Evolutionary conservation across 2,888 invertebrate species (phyloP), one percentile per base, ranked within the genome.

Genomic region (Pedicia rivosa): DNA sequence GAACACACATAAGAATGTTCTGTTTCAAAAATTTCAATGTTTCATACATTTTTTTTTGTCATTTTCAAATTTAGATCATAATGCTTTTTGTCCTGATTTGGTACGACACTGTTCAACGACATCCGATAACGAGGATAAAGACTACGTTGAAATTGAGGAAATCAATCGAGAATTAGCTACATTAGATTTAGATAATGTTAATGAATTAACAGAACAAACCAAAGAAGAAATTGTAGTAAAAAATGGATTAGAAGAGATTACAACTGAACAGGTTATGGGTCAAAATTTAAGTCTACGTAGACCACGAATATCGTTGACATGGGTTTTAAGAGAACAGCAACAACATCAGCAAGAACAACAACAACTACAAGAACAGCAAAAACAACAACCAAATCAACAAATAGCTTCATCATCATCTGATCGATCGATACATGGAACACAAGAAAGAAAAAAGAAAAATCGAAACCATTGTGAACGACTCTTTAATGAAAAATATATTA

Each of bases 291-390:
- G 68, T 50, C 59, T 59, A 46, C 55, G 56, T 46, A 63, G 65
- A 48, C 67, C 78, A 44, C 79, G 78, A 58, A 70, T 79, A 57
- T 78, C 79, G 39, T 64, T 80, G 39, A 78, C 78, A 36, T 80
- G 81, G 79, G 76, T 80, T 39, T 62, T 80, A 27, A 71, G 74
- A 50, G 74, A 75, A 45, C 71, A 74, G 47, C 64, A 69, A 34
- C 68, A n/a, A n/a, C 42, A 37, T 25, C 37, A 37, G 25, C 40
- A 29, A 34, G 15, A 38, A 7, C 34, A 35, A 12, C 16, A 31
- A 26, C 40, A 40, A 7, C 44, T 40, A 6, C 41, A 42, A 19
- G 22, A 25, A 10, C 42, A 44, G 22, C 38, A 41, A 29, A 13
- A 37, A 38, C n/a, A n/a, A n/a, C n/a, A n/a, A n/a, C n/a, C n/a